These are phyloP conservation scores for Odontomachus brunneus DNA, from an alignment of 1,140 invertebrate genomes.

Conservation along the genomic window DNA sequence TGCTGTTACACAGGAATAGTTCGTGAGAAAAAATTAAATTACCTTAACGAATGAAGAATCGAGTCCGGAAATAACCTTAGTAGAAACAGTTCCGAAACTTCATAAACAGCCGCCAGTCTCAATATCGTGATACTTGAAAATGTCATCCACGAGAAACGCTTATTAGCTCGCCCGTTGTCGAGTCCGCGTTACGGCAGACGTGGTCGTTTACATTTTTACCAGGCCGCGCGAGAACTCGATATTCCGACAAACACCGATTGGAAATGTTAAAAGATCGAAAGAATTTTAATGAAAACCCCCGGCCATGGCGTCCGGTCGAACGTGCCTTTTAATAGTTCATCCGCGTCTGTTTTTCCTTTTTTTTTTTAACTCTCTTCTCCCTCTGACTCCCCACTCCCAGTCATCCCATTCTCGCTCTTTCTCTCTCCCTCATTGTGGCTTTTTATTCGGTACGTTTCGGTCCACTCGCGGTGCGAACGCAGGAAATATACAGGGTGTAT, in stretches of 20 bases:
- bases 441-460: slow-evolving; percentile 71
- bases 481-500: slow-evolving; percentile 71
- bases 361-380: slow-evolving; percentile 41
- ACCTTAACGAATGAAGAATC: neutral
- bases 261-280: slow-evolving; percentile 77
- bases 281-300: slow-evolving; percentile 77
- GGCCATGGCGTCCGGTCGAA: slow-evolving; percentile 66
- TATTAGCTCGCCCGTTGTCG: slow-evolving; percentile 53
- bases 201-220: slow-evolving; percentile 74
- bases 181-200: slow-evolving; percentile 48
- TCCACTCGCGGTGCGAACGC: slow-evolving; percentile 67
- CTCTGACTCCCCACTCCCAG: neutral
- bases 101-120: slow-evolving; percentile 17
- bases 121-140: slow-evolving; percentile 52
- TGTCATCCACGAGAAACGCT: slow-evolving; percentile 51
- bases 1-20: too few species aligned
- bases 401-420: slow-evolving; percentile 27
- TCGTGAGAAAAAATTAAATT: neutral
- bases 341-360: slow-evolving; percentile 68
- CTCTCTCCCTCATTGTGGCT: slow-evolving; percentile 31
- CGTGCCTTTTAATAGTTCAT: slow-evolving; percentile 78
- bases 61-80: neutral
- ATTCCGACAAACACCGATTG: slow-evolving; percentile 77
- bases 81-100: slow-evolving; percentile 28
- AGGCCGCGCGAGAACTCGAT: slow-evolving; percentile 73